Percentiles rank a stretch among this genome's conserved stretches.
Conservation (phyloP, 2,113 vertebrate species). For the Pampusana beccarii region DNA sequence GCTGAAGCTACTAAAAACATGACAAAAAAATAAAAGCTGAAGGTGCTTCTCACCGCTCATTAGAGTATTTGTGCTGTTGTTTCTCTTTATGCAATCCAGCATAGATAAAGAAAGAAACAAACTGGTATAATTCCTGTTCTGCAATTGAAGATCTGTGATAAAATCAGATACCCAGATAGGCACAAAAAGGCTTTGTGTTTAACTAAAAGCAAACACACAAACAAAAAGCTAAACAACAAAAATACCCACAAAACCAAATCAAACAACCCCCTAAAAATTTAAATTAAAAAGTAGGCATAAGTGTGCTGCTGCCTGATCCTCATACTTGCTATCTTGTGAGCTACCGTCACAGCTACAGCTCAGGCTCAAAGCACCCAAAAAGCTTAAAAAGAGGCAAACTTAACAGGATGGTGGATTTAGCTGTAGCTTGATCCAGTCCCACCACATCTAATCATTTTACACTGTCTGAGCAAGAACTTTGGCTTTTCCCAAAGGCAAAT, state of each 20-base stretch:
- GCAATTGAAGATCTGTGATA: neutral
- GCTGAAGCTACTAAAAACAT: neutral
- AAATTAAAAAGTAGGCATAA: neutral
- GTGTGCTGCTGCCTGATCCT: fast-evolving
- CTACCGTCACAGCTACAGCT: neutral
- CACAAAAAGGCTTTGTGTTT: neutral
- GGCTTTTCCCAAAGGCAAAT: neutral
- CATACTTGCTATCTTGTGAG: neutral
- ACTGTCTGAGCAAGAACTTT: neutral
- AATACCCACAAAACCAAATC: too few relatives aligned
- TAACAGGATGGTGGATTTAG: neutral
- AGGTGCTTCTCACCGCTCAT: neutral
- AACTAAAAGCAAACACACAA: neutral
- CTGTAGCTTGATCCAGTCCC: neutral
- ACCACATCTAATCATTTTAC: neutral
- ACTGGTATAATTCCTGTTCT: neutral
- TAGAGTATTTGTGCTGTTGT: neutral
- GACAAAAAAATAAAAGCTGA: neutral
- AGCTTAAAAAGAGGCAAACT: neutral
- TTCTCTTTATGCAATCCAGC: neutral
- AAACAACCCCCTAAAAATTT: too few relatives aligned
- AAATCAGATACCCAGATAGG: neutral
- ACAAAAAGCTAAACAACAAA: neutral
- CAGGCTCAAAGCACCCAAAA: neutral
- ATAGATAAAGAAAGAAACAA: neutral